Evolutionary conservation across 2,797 vertebrate genomes (phyloP).

Genomic region (Eupleurogrammus muticus): DNA sequence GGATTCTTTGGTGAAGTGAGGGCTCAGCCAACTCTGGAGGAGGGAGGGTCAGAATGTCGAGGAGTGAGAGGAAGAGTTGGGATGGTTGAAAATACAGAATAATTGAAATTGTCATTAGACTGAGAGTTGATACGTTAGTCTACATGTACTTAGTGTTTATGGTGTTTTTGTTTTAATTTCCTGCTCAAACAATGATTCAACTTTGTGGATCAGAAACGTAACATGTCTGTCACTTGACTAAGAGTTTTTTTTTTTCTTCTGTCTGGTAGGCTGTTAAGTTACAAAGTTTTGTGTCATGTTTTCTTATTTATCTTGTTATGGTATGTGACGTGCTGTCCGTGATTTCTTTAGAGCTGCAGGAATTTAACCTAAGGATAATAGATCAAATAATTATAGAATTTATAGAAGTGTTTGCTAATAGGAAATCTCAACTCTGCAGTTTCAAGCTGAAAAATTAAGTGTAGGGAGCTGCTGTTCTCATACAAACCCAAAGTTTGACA

Average conservation of each 20-base stretch:
- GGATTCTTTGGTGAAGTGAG: slow-evolving; percentile 48
- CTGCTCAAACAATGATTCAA: neutral
- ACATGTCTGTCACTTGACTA: neutral
- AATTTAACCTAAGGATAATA: neutral
- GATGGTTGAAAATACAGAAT: neutral
- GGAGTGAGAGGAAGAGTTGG: neutral
- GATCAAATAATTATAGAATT: neutral
- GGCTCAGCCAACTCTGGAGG: slow-evolving; percentile 65
- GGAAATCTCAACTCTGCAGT: neutral
- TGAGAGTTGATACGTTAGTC: neutral
- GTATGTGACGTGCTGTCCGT: too few relatives aligned
- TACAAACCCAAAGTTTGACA: too few relatives aligned
- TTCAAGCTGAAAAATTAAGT: neutral
- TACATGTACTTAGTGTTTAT: neutral
- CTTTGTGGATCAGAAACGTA: neutral
- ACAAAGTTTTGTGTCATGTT: neutral
- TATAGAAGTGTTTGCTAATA: too few relatives aligned
- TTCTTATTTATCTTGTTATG: neutral
- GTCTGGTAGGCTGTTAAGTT: slow-evolving; percentile 4
- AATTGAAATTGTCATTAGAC: neutral
- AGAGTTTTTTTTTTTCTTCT: neutral
- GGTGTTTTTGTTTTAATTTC: neutral
- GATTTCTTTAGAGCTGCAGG: neutral
- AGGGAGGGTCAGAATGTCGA: neutral
- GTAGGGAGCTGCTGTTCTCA: too few relatives aligned